Evolutionary conservation across 2,797 vertebrate genomes (phyloP).

Genomic region (Pagetopsis macropterus): DNA sequence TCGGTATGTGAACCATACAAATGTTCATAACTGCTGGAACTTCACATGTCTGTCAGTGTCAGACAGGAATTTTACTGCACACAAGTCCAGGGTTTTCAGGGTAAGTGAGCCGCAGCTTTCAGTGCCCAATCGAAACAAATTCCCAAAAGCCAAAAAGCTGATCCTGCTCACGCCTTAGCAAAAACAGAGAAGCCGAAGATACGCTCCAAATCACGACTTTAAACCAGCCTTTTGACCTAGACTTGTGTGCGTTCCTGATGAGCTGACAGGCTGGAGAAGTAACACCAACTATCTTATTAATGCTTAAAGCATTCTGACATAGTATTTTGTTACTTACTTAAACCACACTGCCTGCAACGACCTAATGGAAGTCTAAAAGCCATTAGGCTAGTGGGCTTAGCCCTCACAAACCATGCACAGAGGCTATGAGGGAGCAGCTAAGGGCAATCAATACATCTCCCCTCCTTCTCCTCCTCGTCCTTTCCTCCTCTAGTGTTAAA

Average conservation of each 20-base stretch:
- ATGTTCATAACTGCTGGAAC: conserved; percentile 40
- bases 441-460: conserved; percentile 75
- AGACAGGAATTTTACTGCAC: conserved; percentile 37
- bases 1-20: conserved; percentile 53
- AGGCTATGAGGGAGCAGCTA: conserved; percentile 64
- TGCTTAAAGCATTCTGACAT: conserved; percentile 79
- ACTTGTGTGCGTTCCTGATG: conserved; percentile 53
- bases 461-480: conserved; percentile 38
- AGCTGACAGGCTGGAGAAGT: conserved; percentile 63
- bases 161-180: conserved; percentile 23
- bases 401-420: conserved; percentile 71
- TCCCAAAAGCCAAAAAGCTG: conserved; percentile 40
- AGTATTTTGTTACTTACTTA: conserved; percentile 84
- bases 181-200: conserved; percentile 19
- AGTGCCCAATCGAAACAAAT: conserved; percentile 53
- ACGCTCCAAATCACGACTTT: conserved; percentile 21
- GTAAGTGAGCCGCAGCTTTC: conserved; percentile 52
- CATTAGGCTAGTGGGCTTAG: conserved; percentile 75
- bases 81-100: conserved; percentile 36
- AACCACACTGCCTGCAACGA: conserved; percentile 74
- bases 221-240: conserved; percentile 40
- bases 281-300: conserved; percentile 75
- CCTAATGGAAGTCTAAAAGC: conserved; percentile 82
- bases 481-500: conserved; percentile 66
- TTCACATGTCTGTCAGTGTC: conserved; percentile 27